Evolutionary conservation across 2,113 vertebrate genomes (phyloP).

Genomic region (Dicaeum eximium): DNA sequence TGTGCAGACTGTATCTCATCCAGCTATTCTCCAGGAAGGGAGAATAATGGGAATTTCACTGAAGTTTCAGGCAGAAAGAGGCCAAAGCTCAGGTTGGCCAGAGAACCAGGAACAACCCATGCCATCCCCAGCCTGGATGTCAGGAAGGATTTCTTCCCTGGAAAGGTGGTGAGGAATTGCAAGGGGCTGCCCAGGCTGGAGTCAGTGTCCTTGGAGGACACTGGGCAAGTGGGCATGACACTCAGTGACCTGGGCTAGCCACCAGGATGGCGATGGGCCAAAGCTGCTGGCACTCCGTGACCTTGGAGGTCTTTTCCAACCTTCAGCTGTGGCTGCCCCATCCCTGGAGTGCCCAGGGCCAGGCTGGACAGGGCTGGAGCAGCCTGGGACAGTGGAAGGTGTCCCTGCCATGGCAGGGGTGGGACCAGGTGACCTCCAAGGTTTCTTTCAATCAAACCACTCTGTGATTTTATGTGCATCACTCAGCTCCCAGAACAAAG

Average conservation of each 20-base stretch:
- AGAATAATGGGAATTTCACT: neutral
- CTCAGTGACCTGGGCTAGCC: too few relatives aligned
- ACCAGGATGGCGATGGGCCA: neutral
- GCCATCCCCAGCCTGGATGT: neutral
- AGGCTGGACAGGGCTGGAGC: neutral
- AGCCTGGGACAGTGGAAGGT: rapidly evolving
- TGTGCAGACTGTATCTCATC: neutral
- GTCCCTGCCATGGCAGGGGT: neutral
- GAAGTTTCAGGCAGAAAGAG: neutral
- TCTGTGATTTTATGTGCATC: neutral
- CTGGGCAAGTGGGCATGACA: neutral
- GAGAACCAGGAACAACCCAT: neutral
- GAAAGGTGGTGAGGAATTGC: neutral
- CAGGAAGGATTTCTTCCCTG: neutral
- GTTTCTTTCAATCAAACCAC: neutral
- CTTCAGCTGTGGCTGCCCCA: neutral
- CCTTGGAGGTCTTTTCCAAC: neutral
- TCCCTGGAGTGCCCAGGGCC: neutral
- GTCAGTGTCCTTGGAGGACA: neutral
- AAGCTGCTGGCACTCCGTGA: neutral
- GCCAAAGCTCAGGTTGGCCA: neutral
- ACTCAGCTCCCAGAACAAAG: neutral
- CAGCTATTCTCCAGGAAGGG: neutral
- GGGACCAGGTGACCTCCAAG: neutral
- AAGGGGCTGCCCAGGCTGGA: neutral